Evolutionary conservation across 2,888 invertebrate species (phyloP).

Genomic region (Calameuta filiformis): DNA sequence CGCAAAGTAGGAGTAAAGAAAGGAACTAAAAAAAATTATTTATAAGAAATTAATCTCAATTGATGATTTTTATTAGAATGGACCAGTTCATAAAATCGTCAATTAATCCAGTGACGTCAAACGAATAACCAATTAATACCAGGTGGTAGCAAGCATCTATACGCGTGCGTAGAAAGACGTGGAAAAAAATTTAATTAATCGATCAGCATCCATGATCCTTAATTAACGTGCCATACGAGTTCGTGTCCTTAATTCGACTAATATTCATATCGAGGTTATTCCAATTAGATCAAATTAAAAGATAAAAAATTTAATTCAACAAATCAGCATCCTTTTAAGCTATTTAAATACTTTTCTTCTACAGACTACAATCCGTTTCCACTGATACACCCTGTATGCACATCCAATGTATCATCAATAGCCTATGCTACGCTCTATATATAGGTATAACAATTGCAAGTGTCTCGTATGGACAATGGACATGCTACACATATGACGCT

Average conservation of each 20-base stretch:
- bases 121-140: background rate
- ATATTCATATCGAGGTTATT: background rate
- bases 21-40: background rate
- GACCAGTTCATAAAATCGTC: background rate
- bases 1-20: background rate
- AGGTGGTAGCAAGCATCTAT: background rate
- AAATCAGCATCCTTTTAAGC: background rate
- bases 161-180: background rate
- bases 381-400: background rate
- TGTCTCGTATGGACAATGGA: background rate
- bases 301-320: background rate
- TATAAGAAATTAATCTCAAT: background rate
- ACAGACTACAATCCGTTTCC: no score
- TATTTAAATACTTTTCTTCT: background rate
- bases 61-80: background rate
- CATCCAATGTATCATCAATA: background rate
- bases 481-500: no score
- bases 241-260: background rate
- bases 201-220: background rate
- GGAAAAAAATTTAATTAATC: background rate
- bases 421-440: background rate
- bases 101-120: background rate
- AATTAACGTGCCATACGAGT: background rate
- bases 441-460: background rate
- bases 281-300: background rate